Conservation (phyloP, 1,140 invertebrate genomes). For the Lycorma delicatula region DNA sequence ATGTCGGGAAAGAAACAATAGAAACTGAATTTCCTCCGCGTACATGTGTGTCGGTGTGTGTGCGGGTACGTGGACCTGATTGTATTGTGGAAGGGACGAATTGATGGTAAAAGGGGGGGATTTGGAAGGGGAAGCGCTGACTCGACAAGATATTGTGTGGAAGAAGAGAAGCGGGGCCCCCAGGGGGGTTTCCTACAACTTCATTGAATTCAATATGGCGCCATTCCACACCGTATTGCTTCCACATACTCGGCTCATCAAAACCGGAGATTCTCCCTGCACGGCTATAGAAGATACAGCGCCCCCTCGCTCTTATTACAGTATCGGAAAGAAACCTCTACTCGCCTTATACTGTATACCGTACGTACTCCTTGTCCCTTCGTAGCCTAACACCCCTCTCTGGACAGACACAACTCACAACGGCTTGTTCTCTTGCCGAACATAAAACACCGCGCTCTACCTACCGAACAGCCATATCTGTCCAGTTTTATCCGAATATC, state of each 20-base stretch:
- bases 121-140: constrained; percentile 11
- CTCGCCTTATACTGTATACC: background rate
- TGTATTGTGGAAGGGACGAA: background rate
- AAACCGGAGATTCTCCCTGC: background rate
- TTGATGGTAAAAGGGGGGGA: constrained; percentile 5
- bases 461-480: constrained; percentile 14
- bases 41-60: too few relatives aligned
- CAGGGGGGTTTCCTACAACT: constrained; percentile 16
- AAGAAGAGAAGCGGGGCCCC: constrained; percentile 6
- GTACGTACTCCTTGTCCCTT: background rate
- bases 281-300: background rate
- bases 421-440: background rate
- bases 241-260: constrained; percentile 16
- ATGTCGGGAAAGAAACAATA: too few relatives aligned
- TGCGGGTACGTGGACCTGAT: too few relatives aligned
- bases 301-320: background rate
- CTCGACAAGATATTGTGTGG: constrained; percentile 14
- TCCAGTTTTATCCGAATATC: constrained; percentile 1
- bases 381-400: background rate
- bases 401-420: background rate
- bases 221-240: constrained; percentile 8
- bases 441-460: background rate
- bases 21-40: too few relatives aligned
- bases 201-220: constrained; percentile 23
- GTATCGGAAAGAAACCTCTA: background rate